Base-by-base conservation (phyloP, 1,140 invertebrate genomes). In the Anastatus disparis region DNA sequence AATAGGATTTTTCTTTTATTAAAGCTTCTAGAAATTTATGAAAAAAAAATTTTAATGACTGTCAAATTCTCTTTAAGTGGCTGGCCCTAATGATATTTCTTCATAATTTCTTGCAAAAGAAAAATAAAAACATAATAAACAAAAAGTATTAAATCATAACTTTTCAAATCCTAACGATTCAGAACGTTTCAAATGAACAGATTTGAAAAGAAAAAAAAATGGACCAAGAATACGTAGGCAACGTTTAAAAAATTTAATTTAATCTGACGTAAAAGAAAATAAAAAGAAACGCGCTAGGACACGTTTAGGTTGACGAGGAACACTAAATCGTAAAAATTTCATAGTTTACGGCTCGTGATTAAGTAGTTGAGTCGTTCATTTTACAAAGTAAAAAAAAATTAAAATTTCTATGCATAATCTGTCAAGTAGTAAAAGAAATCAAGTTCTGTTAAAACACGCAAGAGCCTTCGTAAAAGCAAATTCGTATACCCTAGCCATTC, bases 291-390 rank as follows among this genome's bases (percentile, higher is more conserved):
- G 40, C 59, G n/a, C 26, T 50, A 70, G 59, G 27, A 70, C 52
- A 58, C 27, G 42, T 70, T 64, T 64, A 38, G 40, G 61, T 56
- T 70, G 27, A 58, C 58, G 40, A 58, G 52, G 40, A 70, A 64
- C 27, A 64, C 35, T 44, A 48, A 64, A 69, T 62, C 29, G 46
- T 61, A 63, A n/a, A n/a, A n/a, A 13, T 62, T 62, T 53, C 15
- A 58, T 66, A 46, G 26, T 46, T 31, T 38, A 59, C 59, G 38
- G 29, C 38, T 35, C 24, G 20, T 26, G 24, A 64, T 17, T 53
- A 17, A 20, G 20, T 56, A 20, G n/a, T 31, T 9, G 29, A 56
- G 29, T 29, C 24, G 31, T 35, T 6, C 31, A n/a, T n/a, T n/a
- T n/a, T n/a, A n/a, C n/a, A n/a, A n/a, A n/a, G n/a, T n/a, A n/a